These are phyloP conservation scores for Sialis lutaria DNA, from an alignment of 2,888 invertebrate species.

Conservation along the genomic window DNA sequence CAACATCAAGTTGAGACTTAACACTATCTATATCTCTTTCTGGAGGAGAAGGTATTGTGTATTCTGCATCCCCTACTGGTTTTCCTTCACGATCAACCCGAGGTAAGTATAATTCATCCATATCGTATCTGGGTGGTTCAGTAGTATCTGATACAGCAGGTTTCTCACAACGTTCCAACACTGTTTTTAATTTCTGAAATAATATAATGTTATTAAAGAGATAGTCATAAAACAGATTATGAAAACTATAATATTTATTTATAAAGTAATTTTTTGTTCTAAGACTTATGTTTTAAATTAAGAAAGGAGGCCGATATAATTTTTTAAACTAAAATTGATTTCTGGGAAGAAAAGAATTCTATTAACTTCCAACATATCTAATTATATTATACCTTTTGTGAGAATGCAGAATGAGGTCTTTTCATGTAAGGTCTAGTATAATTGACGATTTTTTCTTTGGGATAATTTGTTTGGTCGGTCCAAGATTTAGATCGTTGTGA, in stretches of 20 bases:
- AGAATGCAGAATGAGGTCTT: constrained; percentile 36
- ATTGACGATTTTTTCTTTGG: constrained; percentile 43
- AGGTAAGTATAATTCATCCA: constrained; percentile 31
- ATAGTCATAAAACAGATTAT: background rate
- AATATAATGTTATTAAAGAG: constrained; percentile 5
- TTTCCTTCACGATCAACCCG: constrained; percentile 46
- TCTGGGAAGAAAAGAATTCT: too few relatives aligned
- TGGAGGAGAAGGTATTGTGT: constrained; percentile 51
- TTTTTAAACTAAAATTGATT: too few relatives aligned
- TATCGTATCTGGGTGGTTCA: constrained; percentile 26
- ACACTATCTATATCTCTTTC: constrained; percentile 39
- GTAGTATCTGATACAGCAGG: constrained; percentile 33
- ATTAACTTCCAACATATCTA: background rate
- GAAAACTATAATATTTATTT: constrained; percentile 4
- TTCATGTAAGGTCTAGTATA: constrained; percentile 46
- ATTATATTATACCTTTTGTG: constrained; percentile 31
- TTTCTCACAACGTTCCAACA: constrained; percentile 50
- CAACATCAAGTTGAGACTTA: constrained; percentile 22
- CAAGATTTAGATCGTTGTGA: constrained; percentile 50
- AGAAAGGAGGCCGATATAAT: too few relatives aligned
- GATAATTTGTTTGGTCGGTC: constrained; percentile 53
- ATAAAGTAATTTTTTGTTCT: constrained; percentile 8
- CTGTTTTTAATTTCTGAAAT: constrained; percentile 42
- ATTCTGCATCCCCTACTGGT: constrained; percentile 40
- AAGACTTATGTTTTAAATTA: too few relatives aligned